phyloP scores from a whole-genome alignment of 2,113 vertebrate genomes.

The Spermophilus dauricus region DNA sequence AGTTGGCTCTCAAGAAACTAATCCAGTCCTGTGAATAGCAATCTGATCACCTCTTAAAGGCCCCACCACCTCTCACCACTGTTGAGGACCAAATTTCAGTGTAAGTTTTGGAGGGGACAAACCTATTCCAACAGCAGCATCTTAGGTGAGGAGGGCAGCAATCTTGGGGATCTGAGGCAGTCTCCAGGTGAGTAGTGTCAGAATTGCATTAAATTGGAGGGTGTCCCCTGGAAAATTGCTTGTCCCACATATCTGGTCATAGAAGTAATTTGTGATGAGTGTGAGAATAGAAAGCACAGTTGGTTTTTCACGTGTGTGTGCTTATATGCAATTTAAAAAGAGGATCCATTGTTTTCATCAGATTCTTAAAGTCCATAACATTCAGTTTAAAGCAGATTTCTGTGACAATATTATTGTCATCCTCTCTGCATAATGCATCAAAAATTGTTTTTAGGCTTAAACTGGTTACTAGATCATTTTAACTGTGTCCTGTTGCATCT shows the following conservation, averaged over 20 bases:
- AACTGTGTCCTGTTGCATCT: neutral
- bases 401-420: neutral
- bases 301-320: neutral
- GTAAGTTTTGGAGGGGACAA: neutral
- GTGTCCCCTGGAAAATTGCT: neutral
- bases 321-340: neutral
- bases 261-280: neutral
- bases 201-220: neutral
- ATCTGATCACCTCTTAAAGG: neutral
- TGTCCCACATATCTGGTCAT: neutral
- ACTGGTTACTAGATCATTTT: conserved; percentile 3
- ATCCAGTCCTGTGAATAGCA: neutral
- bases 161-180: neutral
- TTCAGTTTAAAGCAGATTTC: conserved; percentile 33
- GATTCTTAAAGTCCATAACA: neutral
- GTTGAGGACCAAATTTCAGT: neutral
- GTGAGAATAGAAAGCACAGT: neutral
- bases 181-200: neutral
- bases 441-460: conserved; percentile 21
- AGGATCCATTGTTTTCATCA: neutral
- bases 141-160: neutral
- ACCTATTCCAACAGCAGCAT: neutral
- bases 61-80: neutral
- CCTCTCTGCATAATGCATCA: neutral
- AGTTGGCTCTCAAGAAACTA: neutral